Evolutionary conservation across 2,888 invertebrate species (phyloP).

Genomic region (Epinotia nisella): DNA sequence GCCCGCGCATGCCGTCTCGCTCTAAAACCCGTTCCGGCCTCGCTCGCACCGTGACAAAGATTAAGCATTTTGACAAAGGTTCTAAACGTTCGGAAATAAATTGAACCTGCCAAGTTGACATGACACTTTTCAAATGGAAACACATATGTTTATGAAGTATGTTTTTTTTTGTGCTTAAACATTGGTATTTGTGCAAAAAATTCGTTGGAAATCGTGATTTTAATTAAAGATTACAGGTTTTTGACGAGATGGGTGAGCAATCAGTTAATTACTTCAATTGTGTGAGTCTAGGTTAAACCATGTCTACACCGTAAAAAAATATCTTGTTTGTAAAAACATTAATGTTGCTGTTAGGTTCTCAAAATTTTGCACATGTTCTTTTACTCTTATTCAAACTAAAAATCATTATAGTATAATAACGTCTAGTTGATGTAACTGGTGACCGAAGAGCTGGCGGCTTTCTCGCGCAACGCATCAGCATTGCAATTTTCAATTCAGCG

Average conservation of each 20-base stretch:
- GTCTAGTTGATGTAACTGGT: no score
- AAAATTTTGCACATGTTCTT: neutral
- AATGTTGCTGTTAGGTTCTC: neutral
- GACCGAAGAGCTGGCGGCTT: no score
- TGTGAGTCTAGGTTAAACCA: neutral
- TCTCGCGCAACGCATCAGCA: no score
- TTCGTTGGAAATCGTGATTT: slow-evolving; percentile 14
- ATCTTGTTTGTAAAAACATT: neutral
- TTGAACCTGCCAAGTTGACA: slow-evolving; percentile 40
- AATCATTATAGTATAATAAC: no score
- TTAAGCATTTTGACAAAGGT: slow-evolving; percentile 65
- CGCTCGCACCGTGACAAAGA: slow-evolving; percentile 71
- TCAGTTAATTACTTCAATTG: slow-evolving; percentile 1
- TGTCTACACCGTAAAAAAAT: neutral
- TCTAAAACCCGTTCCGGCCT: slow-evolving; percentile 79
- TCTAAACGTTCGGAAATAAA: slow-evolving; percentile 31
- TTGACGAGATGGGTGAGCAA: slow-evolving; percentile 11
- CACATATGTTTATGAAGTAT: slow-evolving; percentile 8
- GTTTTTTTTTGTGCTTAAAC: slow-evolving; percentile 29
- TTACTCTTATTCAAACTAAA: no score
- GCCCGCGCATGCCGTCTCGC: slow-evolving; percentile 69
- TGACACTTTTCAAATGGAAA: slow-evolving; percentile 70
- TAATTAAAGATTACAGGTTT: slow-evolving; percentile 24
- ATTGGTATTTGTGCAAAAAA: slow-evolving; percentile 23
- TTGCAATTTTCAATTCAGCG: no score